A percentile compares a stretch with the other conserved stretches of the same genome.
Evolutionary conservation across 92 coral and sea anemone genomes (phyloP).

Genomic region (Heliopora coerulea): DNA sequence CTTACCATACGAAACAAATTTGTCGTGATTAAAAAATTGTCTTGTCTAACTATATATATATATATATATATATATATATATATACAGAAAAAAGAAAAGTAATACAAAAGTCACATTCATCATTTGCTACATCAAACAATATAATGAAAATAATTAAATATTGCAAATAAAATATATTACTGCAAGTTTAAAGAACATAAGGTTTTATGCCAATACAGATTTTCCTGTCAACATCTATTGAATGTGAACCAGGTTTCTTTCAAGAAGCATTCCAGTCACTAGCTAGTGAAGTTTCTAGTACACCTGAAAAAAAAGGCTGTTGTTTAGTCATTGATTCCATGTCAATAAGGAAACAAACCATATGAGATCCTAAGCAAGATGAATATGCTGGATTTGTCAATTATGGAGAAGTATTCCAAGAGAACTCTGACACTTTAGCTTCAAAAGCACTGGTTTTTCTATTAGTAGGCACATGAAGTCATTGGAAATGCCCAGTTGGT

Average conservation of each 20-base stretch:
- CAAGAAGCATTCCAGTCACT: neutral
- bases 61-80: too few species aligned
- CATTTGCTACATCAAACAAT: too few species aligned
- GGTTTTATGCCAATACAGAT: too few species aligned
- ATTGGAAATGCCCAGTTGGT: slow-evolving; percentile 33
- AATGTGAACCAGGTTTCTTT: slow-evolving; percentile 7
- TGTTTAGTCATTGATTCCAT: slow-evolving; percentile 10
- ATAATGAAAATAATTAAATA: too few species aligned
- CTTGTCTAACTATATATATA: too few species aligned
- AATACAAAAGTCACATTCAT: too few species aligned
- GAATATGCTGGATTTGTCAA: slow-evolving; percentile 16
- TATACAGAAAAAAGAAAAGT: too few species aligned
- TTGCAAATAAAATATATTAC: too few species aligned
- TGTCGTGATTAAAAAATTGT: too few species aligned
- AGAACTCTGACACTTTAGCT: slow-evolving; percentile 6
- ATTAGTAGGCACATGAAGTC: slow-evolving; percentile 2
- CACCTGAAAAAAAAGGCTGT: slow-evolving; percentile 1
- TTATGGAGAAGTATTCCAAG: neutral
- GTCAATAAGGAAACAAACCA: slow-evolving; percentile 13
- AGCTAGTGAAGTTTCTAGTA: neutral
- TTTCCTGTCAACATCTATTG: too few species aligned
- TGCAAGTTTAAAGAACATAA: too few species aligned
- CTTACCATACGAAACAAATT: too few species aligned
- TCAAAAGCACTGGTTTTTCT: slow-evolving; percentile 19
- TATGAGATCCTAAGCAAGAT: slow-evolving; percentile 7